A percentile compares a stretch with the other conserved stretches of the same genome.
These are phyloP conservation scores for Crocidura indochinensis DNA, from an alignment of 2,797 vertebrate genomes.

Conservation along the genomic window DNA sequence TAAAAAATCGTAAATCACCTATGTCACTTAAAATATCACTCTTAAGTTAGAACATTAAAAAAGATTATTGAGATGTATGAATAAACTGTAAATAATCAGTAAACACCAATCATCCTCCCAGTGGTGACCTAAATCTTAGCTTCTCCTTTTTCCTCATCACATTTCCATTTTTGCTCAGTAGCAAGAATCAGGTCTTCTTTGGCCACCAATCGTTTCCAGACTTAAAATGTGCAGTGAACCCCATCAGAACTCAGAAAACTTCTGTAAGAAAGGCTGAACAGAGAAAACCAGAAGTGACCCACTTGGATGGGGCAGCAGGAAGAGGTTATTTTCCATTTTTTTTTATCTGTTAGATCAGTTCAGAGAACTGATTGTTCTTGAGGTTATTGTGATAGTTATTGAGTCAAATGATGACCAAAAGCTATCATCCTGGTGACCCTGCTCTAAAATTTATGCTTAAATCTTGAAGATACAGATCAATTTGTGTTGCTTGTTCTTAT, in stretches of 20 bases:
- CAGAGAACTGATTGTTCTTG: not conserved
- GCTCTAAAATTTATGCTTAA: not conserved
- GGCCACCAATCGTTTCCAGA: not conserved
- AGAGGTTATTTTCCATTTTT: not conserved
- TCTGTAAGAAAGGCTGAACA: conserved; percentile 11
- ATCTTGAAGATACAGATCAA: not conserved
- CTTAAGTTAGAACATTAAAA: conserved; percentile 66
- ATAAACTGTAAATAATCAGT: not conserved
- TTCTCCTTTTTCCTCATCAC: not conserved
- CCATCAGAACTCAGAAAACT: conserved; percentile 9
- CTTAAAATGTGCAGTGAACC: conserved; percentile 47
- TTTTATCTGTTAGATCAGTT: not conserved
- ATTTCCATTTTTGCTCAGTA: not conserved
- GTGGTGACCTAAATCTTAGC: conserved; percentile 44
- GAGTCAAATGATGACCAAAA: not conserved
- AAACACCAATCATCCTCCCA: not conserved
- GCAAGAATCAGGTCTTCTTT: not conserved
- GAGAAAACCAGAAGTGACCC: conserved; percentile 49
- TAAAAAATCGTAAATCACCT: conserved; percentile 56
- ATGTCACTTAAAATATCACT: conserved; percentile 42
- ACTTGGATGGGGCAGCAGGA: conserved; percentile 43
- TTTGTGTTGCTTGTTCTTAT: not conserved
- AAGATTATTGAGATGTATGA: not conserved
- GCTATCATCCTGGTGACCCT: not conserved
- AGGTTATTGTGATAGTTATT: not conserved